Evolutionary conservation across 2,113 vertebrate species (phyloP).

Genomic region (Steatornis caripensis): DNA sequence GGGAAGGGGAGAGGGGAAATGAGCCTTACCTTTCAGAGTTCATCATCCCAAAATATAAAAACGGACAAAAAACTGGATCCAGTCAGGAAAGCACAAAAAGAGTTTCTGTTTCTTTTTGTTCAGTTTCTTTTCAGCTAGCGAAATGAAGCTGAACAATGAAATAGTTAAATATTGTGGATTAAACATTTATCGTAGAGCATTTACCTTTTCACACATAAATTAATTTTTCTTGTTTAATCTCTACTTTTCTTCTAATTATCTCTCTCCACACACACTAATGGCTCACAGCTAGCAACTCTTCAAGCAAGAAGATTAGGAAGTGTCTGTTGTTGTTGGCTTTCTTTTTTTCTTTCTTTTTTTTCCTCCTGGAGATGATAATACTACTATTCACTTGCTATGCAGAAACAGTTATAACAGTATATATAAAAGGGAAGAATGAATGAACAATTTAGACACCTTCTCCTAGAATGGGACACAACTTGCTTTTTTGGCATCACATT

Average conservation of each 20-base stretch:
- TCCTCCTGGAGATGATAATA: not conserved
- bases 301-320: constrained; percentile 42
- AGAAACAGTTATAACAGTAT: not conserved
- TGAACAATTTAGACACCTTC: not conserved
- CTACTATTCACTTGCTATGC: not conserved
- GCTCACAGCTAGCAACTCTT: constrained; percentile 39
- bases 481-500: not conserved
- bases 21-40: not conserved
- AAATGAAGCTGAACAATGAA: not conserved
- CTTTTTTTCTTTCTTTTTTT: not conserved
- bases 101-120: not conserved
- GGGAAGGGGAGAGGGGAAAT: not conserved
- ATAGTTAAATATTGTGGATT: constrained; percentile 40
- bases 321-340: not conserved
- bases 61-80: not conserved
- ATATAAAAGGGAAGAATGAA: not conserved
- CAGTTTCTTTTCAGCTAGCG: not conserved
- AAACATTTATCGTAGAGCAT: constrained; percentile 1
- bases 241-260: constrained; percentile 60
- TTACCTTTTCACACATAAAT: constrained; percentile 52
- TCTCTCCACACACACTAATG: constrained; percentile 33
- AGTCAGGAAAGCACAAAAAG: not conserved
- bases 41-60: not conserved
- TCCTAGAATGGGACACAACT: not conserved
- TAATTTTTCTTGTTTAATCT: constrained; percentile 62